Conservation (phyloP, 2,113 vertebrate species). For the Accipiter cooperii region DNA sequence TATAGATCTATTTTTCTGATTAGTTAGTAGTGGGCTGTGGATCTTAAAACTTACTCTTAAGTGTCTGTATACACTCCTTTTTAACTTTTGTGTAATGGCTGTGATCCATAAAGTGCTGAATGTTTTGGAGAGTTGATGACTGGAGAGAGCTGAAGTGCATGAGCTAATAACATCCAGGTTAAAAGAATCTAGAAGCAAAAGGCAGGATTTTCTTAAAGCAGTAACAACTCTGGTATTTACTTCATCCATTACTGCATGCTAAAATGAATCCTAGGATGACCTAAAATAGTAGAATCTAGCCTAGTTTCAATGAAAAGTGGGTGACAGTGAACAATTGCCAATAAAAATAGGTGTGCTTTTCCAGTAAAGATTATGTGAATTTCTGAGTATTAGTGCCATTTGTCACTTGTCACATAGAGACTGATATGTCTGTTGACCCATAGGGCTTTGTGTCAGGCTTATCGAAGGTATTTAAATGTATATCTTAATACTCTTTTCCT, state of each 20-base stretch:
- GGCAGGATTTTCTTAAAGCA: background rate
- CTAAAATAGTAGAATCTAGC: background rate
- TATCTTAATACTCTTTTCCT: background rate
- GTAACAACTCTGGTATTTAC: background rate
- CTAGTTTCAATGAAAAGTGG: background rate
- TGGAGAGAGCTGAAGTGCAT: background rate
- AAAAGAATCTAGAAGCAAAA: background rate
- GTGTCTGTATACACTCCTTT: background rate
- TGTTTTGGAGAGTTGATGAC: background rate
- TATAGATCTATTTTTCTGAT: background rate
- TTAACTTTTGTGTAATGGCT: background rate
- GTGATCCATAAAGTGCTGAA: background rate
- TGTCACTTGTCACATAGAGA: background rate
- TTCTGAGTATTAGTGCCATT: background rate
- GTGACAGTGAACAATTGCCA: background rate
- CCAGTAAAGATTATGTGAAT: background rate
- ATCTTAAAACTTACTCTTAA: background rate
- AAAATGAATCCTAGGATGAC: background rate
- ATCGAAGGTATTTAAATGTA: background rate
- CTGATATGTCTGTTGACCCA: background rate
- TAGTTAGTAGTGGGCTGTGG: background rate
- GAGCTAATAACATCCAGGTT: background rate
- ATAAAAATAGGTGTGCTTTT: background rate
- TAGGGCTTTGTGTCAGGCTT: background rate
- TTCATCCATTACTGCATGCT: background rate